Evolutionary conservation across 2,113 vertebrate genomes (phyloP), one percentile per base, ranked within the genome.

Genomic region (Hoplias malabaricus): DNA sequence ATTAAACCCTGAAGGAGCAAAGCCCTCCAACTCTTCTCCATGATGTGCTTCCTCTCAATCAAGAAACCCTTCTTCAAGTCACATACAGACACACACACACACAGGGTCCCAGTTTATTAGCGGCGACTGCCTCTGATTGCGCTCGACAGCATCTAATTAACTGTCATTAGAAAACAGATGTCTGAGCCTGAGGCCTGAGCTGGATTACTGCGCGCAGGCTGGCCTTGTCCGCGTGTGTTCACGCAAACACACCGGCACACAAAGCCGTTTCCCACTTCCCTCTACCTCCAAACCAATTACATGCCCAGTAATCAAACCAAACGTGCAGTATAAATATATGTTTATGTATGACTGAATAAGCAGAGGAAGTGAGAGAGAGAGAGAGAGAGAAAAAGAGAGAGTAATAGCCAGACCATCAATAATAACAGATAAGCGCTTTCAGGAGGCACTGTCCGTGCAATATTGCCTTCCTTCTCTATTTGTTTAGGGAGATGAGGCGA

Each of bases 81-180:
- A 69, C 50, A 77, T 25, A 23, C 86, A 77, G 77, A 71, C 50
- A n/a, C 43, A 80, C 48, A 78, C 50, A n/a, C 85, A 79, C 79
- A 57, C 40, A 16, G 14, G 77, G 84, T 78, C 43, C 53, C 77
- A 76, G 83, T 86, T 89, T 87, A 94, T 95, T 91, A 91, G 90
- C 86, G 87, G 90, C 90, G 90, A 93, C 92, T 93, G 90, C 84
- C 83, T 90, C 85, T 95, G 94, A 96, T 96, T 94, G 93, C 90
- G 86, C 91, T 88, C 93, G 94, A 95, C 95, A 95, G 93, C 91
- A 88, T 92, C 93, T 94, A 96, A 97, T 98, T 96, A 96, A 92
- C 91, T 90, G 92, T 95, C 95, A 96, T 96, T 95, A 96, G 84
- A 89, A 92, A 96, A 94, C 95, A 96, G 95, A 94, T 94, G 94